Evolutionary conservation across 2,113 vertebrate species (phyloP).

Genomic region (Todiramphus chloris): DNA sequence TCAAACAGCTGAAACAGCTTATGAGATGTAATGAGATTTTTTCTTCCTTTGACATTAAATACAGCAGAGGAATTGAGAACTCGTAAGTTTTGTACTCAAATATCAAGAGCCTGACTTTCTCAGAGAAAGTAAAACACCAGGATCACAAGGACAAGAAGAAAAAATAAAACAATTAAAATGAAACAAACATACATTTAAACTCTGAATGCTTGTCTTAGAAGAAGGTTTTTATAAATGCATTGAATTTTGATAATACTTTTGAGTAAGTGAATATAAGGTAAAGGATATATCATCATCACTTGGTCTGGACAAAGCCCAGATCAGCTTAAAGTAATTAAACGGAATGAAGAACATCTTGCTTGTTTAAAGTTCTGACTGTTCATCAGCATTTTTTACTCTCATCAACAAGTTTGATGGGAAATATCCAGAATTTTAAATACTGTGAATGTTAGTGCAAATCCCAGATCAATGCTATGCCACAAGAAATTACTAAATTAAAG

Average conservation of each 20-base stretch:
- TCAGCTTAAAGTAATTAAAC: neutral
- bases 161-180: neutral
- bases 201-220: neutral
- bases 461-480: neutral
- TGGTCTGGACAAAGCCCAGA: neutral
- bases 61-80: neutral
- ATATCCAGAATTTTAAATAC: neutral
- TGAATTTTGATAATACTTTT: neutral
- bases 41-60: neutral
- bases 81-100: neutral
- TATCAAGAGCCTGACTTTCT: neutral
- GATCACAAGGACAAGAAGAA: neutral
- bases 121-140: neutral
- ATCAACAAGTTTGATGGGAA: neutral
- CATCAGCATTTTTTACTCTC: neutral
- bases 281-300: neutral
- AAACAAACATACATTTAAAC: neutral
- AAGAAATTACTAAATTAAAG: neutral
- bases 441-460: neutral
- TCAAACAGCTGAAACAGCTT: neutral
- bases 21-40: neutral
- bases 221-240: neutral
- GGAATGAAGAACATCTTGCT: neutral
- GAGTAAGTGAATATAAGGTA: accelerated
- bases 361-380: neutral